Evolutionary conservation across 2,888 invertebrate genomes (phyloP).

Genomic region (Synanthedon tipuliformis): DNA sequence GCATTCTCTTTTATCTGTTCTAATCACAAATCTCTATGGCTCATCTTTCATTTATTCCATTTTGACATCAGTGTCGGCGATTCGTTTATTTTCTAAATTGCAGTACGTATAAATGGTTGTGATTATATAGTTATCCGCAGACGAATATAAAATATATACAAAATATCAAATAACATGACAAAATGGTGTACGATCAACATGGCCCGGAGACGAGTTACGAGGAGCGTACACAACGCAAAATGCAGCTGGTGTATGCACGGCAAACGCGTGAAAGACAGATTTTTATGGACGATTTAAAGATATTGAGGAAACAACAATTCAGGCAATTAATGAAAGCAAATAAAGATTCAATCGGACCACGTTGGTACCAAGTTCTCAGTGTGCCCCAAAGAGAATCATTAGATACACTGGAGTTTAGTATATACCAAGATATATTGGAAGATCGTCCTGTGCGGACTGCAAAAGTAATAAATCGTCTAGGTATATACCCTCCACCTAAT

Average conservation of each 20-base stretch:
- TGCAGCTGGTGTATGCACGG: conserved; percentile 36
- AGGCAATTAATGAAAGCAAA: conserved; percentile 21
- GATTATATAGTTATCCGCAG: too few species aligned
- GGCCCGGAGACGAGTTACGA: conserved; percentile 17
- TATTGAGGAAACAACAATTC: conserved; percentile 24
- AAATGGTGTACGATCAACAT: conserved; percentile 24
- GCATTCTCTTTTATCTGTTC: too few species aligned
- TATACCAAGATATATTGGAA: conserved; percentile 51
- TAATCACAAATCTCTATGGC: too few species aligned
- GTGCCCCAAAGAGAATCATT: conserved; percentile 39
- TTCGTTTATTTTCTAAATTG: background rate
- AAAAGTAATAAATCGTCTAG: conserved; percentile 30
- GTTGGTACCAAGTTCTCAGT: conserved; percentile 56
- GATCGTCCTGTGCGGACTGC: conserved; percentile 35
- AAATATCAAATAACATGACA: conserved; percentile 2
- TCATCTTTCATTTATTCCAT: too few species aligned
- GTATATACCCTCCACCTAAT: conserved; percentile 37
- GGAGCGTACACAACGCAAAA: conserved; percentile 19
- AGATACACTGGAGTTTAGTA: conserved; percentile 29
- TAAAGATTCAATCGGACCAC: conserved; percentile 34
- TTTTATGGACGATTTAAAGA: conserved; percentile 50
- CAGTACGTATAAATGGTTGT: background rate
- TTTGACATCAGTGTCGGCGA: background rate
- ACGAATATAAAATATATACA: background rate
- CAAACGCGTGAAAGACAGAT: conserved; percentile 36